A percentile compares a stretch with the other conserved stretches of the same genome.
These are phyloP conservation scores for Pseudobourletiella spinata DNA, from an alignment of 1,140 invertebrate genomes.

Conservation along the genomic window DNA sequence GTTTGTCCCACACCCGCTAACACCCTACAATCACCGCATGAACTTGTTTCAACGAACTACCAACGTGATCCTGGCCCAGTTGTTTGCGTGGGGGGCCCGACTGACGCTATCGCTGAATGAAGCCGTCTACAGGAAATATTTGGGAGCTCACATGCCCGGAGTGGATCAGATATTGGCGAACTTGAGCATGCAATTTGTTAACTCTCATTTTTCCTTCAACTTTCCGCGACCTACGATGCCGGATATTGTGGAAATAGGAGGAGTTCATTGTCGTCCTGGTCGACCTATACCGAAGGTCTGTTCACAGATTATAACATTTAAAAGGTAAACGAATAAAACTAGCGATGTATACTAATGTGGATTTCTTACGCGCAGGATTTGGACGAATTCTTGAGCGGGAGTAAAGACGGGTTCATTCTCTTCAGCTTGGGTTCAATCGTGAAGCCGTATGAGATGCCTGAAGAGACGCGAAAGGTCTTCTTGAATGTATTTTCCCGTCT, in stretches of 20 bases:
- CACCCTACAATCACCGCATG: slow-evolving; percentile 7
- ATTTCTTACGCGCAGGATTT: slow-evolving; percentile 19
- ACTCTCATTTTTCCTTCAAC: slow-evolving; percentile 19
- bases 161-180: slow-evolving; percentile 20
- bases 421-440: slow-evolving; percentile 55
- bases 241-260: slow-evolving; percentile 7
- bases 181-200: slow-evolving; percentile 27
- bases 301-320: background rate
- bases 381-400: slow-evolving; percentile 29
- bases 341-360: background rate
- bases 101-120: background rate
- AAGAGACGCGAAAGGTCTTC: slow-evolving; percentile 6
- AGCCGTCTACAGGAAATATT: background rate
- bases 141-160: slow-evolving; percentile 5
- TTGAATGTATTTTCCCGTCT: slow-evolving; percentile 37
- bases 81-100: background rate
- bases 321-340: slow-evolving; percentile 47
- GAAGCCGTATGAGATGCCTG: slow-evolving; percentile 9
- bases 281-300: slow-evolving; percentile 16
- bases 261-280: slow-evolving; percentile 21
- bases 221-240: slow-evolving; percentile 22
- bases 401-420: slow-evolving; percentile 53
- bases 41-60: slow-evolving; percentile 17
- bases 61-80: background rate
- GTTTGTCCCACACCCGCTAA: slow-evolving; percentile 14